Evolutionary conservation across 1,140 invertebrate species (phyloP).

Genomic region (Drosophila parvula): DNA sequence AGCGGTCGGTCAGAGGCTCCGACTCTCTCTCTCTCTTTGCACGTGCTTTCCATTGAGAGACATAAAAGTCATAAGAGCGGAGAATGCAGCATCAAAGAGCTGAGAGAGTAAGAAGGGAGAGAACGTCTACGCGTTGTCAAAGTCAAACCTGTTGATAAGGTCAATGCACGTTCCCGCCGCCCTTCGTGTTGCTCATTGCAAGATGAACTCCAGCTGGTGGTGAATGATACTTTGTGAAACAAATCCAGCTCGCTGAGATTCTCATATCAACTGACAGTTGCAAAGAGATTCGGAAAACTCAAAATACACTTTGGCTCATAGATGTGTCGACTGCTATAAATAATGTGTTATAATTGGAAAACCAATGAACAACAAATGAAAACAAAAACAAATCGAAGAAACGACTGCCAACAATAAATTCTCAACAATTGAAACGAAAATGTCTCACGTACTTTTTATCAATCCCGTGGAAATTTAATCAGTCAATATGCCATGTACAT

Average conservation of each 20-base stretch:
- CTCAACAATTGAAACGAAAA: conserved; percentile 25
- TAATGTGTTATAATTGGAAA: conserved; percentile 68
- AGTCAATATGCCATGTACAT: background rate
- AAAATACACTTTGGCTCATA: conserved; percentile 5
- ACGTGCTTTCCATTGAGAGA: conserved; percentile 1
- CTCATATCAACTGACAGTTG: background rate
- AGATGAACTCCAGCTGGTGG: background rate
- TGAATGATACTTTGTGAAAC: background rate
- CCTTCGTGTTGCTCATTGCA: conserved; percentile 28
- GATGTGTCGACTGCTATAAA: conserved; percentile 55
- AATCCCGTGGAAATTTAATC: conserved; percentile 16
- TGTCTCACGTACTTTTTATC: conserved; percentile 65
- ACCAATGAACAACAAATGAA: conserved; percentile 6
- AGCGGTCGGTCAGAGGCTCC: background rate
- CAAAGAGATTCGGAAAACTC: conserved; percentile 34
- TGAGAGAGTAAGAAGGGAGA: conserved; percentile 5
- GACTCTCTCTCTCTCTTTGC: background rate
- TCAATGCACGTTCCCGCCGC: conserved; percentile 59
- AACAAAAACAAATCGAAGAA: conserved; percentile 15
- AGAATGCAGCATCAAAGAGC: background rate
- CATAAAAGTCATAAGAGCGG: background rate
- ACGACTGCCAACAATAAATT: conserved; percentile 63
- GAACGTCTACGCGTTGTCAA: conserved; percentile 23
- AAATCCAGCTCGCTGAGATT: background rate
- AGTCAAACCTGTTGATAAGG: conserved; percentile 72